Percentiles rank a stretch among this genome's conserved stretches.
phyloP scores from a whole-genome alignment of 1,140 invertebrate genomes.

The Vollenhovia emeryi region DNA sequence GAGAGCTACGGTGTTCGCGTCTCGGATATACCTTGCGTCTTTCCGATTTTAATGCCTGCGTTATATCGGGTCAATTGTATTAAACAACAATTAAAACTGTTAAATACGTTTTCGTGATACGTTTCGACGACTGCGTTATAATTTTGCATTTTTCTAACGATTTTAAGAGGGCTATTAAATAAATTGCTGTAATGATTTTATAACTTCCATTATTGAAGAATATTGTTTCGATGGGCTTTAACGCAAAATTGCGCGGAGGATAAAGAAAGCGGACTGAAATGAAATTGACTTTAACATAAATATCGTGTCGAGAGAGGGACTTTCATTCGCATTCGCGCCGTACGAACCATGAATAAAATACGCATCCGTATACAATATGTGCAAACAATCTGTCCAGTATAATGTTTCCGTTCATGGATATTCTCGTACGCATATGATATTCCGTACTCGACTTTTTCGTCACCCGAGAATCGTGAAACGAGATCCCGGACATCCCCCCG shows the following conservation, averaged over 20 bases:
- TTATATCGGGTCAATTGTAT: neutral
- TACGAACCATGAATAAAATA: conserved; percentile 2
- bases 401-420: conserved; percentile 77
- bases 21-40: neutral
- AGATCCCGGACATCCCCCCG: conserved; percentile 60
- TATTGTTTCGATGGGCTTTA: neutral
- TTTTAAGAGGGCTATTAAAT: neutral
- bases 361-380: neutral
- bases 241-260: neutral
- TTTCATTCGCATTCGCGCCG: neutral
- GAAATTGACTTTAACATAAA: neutral
- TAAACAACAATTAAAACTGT: neutral
- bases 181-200: neutral
- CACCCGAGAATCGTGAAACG: conserved; percentile 72
- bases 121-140: neutral
- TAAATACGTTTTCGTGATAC: neutral
- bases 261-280: neutral
- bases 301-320: neutral
- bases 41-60: neutral
- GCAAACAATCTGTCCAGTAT: conserved; percentile 65
- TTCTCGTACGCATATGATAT: conserved; percentile 74
- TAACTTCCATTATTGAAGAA: neutral
- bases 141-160: neutral
- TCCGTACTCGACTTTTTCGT: conserved; percentile 65
- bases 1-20: neutral